A percentile compares a stretch with the other conserved stretches of the same genome.
Conservation (phyloP, 2,113 vertebrate genomes). For the Electrona antarctica region DNA sequence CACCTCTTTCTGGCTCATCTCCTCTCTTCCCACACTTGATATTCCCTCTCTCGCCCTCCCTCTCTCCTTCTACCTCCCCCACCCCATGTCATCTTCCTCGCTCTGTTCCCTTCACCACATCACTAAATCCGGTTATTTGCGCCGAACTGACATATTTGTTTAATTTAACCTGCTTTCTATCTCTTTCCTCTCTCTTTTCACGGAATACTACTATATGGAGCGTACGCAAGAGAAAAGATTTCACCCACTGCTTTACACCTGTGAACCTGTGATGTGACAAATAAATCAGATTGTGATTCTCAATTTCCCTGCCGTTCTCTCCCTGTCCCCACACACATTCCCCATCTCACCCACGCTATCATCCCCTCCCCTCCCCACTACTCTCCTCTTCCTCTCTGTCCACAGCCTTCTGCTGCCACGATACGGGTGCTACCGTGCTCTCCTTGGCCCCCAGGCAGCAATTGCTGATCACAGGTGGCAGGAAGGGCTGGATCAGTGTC, state of each 20-base stretch:
- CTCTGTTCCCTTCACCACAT: background rate
- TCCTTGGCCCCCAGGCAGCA: slow-evolving; percentile 92
- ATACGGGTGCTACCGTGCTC: slow-evolving; percentile 93
- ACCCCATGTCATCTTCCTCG: background rate
- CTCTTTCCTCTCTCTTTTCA: background rate
- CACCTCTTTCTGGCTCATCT: background rate
- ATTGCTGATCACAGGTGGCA: slow-evolving; percentile 91
- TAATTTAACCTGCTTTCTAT: background rate
- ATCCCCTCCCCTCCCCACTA: background rate
- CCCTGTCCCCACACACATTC: no score
- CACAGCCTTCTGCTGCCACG: slow-evolving; percentile 93
- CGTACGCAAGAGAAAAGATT: no score
- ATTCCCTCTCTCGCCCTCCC: no score
- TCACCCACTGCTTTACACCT: no score
- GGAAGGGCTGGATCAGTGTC: slow-evolving; percentile 91
- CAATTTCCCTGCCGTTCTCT: background rate
- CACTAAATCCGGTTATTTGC: no score
- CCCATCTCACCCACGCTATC: background rate
- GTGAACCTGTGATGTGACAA: no score
- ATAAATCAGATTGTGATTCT: background rate
- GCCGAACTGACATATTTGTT: no score
- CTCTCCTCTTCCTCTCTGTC: slow-evolving; percentile 8
- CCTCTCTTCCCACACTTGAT: background rate
- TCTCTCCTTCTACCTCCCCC: background rate
- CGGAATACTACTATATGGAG: no score